phyloP scores from a whole-genome alignment of 2,888 invertebrate genomes.

The Cremastinae sp. region DNA sequence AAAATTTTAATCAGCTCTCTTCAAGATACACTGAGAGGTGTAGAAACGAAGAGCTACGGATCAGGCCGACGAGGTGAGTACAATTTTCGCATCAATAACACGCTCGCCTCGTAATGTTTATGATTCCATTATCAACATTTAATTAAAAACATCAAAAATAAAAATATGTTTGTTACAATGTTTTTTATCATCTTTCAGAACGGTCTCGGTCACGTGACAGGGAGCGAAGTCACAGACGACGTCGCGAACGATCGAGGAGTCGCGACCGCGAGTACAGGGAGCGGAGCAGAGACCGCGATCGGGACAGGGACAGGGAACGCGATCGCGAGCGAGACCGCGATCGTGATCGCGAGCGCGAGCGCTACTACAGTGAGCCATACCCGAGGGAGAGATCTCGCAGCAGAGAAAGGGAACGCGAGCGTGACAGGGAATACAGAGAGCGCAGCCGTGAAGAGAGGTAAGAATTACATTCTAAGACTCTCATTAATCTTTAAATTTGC shows the following conservation, averaged over 20 bases:
- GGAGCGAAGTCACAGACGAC: conserved; percentile 82
- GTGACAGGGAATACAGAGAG: conserved; percentile 87
- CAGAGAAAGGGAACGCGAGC: conserved; percentile 86
- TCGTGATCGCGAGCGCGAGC: conserved; percentile 81
- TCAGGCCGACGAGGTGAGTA: conserved; percentile 85
- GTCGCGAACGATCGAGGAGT: conserved; percentile 87
- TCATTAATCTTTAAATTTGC: background rate
- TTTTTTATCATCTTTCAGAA: conserved; percentile 73
- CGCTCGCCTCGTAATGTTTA: no score
- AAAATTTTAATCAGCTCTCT: conserved; percentile 98
- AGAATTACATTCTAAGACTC: conserved; percentile 67
- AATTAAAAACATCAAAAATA: no score
- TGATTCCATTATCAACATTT: no score
- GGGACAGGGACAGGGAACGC: conserved; percentile 83
- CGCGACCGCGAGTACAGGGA: conserved; percentile 85
- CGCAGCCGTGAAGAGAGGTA: conserved; percentile 90
- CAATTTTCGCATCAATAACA: background rate
- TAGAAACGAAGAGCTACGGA: conserved; percentile 98
- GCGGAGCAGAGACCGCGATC: conserved; percentile 81
- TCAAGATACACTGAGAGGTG: conserved; percentile 97
- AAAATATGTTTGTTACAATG: no score
- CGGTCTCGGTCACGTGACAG: conserved; percentile 81
- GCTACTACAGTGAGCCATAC: conserved; percentile 80
- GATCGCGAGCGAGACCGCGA: conserved; percentile 81
- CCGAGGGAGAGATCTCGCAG: conserved; percentile 91